A percentile compares a stretch with the other conserved stretches of the same genome.
Conservation (phyloP, 2,113 vertebrate species). For the Gnathonemus echidnorhynchus region DNA sequence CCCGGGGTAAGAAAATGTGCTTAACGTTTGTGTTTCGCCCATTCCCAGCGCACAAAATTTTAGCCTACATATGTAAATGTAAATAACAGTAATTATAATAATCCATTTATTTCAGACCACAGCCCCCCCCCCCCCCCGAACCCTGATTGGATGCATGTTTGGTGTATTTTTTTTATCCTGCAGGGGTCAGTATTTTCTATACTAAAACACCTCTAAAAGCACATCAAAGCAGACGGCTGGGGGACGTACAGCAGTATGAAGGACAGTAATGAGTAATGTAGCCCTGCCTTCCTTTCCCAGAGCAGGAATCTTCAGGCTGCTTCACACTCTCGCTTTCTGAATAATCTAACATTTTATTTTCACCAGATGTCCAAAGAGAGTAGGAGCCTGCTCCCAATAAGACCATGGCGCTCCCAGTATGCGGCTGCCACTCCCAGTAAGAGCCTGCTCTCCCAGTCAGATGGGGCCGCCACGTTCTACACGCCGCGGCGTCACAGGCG, state of each 20-base stretch:
- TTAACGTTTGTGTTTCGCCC: no score
- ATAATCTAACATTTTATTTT: background rate
- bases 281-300: background rate
- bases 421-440: background rate
- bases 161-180: slow-evolving; percentile 37
- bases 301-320: background rate
- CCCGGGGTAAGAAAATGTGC: no score
- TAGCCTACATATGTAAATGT: no score
- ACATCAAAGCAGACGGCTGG: background rate
- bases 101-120: no score
- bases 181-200: slow-evolving; percentile 58
- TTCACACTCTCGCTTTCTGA: background rate
- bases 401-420: background rate
- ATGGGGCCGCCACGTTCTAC: background rate
- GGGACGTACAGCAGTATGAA: no score
- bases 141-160: background rate
- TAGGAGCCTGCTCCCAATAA: background rate
- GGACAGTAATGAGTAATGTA: background rate
- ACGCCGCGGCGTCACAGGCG: background rate
- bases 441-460: background rate
- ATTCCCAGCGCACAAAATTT: no score
- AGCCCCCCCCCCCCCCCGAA: no score
- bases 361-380: background rate
- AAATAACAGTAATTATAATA: no score
- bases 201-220: slow-evolving; percentile 15